Evolutionary conservation across 2,113 vertebrate genomes (phyloP).

Genomic region (Hemicordylus capensis): DNA sequence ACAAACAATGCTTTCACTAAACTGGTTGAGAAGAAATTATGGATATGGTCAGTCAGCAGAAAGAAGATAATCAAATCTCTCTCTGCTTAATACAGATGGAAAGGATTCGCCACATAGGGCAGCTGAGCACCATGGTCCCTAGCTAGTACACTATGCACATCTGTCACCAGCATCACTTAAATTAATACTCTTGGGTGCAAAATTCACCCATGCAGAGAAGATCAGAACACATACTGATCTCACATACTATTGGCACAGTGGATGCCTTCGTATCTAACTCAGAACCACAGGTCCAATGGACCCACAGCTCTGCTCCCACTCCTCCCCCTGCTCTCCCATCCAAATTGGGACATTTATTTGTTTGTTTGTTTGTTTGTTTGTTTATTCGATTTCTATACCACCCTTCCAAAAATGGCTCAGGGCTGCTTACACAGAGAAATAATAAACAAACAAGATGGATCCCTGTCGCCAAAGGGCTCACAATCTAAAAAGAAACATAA

Average conservation of each 20-base stretch:
- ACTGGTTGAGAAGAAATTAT: slow-evolving; percentile 16
- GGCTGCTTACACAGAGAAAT: too few species aligned
- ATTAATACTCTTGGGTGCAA: not conserved
- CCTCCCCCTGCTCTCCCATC: too few species aligned
- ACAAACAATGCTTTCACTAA: not conserved
- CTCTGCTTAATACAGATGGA: not conserved
- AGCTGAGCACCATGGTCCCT: not conserved
- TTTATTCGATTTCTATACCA: too few species aligned
- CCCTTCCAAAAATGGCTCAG: too few species aligned
- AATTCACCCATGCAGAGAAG: not conserved
- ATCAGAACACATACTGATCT: not conserved
- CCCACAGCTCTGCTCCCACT: too few species aligned
- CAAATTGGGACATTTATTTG: too few species aligned
- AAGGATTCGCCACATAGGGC: not conserved
- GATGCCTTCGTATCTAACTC: too few species aligned
- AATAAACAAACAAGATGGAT: too few species aligned
- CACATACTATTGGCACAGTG: not conserved
- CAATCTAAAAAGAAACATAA: too few species aligned
- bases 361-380: too few species aligned
- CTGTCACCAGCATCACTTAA: rapidly evolving
- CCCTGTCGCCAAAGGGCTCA: too few species aligned
- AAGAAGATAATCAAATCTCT: slow-evolving; percentile 3
- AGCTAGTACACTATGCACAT: rapidly evolving
- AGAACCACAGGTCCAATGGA: too few species aligned
- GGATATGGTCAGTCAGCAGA: slow-evolving; percentile 30